Base-by-base conservation (phyloP, 2,888 invertebrate genomes). In the Pristionchus exspectatus region DNA sequence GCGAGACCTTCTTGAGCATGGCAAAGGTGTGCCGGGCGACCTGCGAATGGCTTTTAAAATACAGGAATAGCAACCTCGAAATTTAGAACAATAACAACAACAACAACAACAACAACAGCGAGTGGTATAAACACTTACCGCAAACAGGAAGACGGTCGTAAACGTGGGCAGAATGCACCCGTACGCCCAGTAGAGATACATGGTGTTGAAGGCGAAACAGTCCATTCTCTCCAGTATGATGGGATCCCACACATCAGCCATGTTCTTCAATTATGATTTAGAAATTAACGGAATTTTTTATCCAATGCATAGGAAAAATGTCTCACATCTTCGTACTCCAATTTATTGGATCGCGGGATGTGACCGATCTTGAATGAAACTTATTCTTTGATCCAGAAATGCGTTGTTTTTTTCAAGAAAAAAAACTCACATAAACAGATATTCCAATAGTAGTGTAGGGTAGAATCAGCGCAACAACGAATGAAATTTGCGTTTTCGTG, bases 131-230 rank as follows among this genome's bases (percentile, higher is more conserved):
- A 5, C 14, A 44, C 38, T 44, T 18, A 74, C 74, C 38, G 38
- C 38, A 5, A 38, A 33, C 18, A 74, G 30, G 38, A 74, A 74
- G 4, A 74, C 38, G 2, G 38, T 38, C 9, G 30, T 33, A 38
- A 74, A 74, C 21, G 74, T 38, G 16, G 74, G 74, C 33, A 74
- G 18, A 0, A 38, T 38, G 1, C 21, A 21, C 18, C 74, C 33
- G 24, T 74, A 74, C 33, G 38, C 74, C 74, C 74, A 38, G 74
- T 38, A 74, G 21, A 38, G 38, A 21, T 38, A 38, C 74, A 74
- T 74, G 24, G 30, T 74, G 74, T 74, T 38, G 74, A 74, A 74
- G 5, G 74, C 21, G 74, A 74, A 74, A 10, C 74, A 74, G 33
- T 33, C 74, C 74, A 74, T 33, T 21, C 38, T 44, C 38, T 74